Conservation (phyloP, 2,888 invertebrate genomes). For the Osedax frankpressi region DNA sequence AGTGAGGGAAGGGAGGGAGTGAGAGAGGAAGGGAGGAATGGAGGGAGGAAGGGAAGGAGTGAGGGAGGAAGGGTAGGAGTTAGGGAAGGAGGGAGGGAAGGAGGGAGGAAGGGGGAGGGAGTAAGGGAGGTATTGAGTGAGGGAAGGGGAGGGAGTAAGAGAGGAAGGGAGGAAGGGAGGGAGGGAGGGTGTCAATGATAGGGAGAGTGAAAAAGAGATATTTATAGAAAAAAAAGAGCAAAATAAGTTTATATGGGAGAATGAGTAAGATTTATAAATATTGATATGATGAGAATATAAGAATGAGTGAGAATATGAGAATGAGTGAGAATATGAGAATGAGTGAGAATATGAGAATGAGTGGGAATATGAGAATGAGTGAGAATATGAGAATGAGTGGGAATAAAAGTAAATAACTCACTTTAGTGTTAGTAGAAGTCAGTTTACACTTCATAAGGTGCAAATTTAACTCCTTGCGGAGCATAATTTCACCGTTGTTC, state of each 20-base stretch:
- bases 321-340: too few relatives aligned
- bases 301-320: too few relatives aligned
- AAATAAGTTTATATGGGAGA: too few relatives aligned
- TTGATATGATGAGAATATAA: too few relatives aligned
- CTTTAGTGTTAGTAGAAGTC: too few relatives aligned
- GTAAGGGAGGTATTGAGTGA: background rate
- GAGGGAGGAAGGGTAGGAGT: background rate
- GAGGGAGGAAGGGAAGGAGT: background rate
- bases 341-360: too few relatives aligned
- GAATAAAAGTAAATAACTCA: too few relatives aligned
- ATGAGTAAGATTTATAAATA: too few relatives aligned
- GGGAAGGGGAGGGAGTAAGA: background rate
- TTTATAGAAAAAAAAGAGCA: too few relatives aligned
- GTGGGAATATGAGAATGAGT: too few relatives aligned
- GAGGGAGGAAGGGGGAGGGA: conserved; percentile 16
- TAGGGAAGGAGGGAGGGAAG: conserved; percentile 25
- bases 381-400: too few relatives aligned
- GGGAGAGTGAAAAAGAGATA: too few relatives aligned
- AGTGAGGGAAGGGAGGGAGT: conserved; percentile 21
- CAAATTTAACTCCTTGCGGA: background rate
- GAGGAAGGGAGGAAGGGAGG: background rate
- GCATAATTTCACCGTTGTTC: background rate
- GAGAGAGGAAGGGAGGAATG: background rate
- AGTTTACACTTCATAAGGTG: background rate
- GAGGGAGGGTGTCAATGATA: conserved; percentile 25